phyloP scores from a whole-genome alignment of 2,888 invertebrate genomes.

The Tortricodes alternella region DNA sequence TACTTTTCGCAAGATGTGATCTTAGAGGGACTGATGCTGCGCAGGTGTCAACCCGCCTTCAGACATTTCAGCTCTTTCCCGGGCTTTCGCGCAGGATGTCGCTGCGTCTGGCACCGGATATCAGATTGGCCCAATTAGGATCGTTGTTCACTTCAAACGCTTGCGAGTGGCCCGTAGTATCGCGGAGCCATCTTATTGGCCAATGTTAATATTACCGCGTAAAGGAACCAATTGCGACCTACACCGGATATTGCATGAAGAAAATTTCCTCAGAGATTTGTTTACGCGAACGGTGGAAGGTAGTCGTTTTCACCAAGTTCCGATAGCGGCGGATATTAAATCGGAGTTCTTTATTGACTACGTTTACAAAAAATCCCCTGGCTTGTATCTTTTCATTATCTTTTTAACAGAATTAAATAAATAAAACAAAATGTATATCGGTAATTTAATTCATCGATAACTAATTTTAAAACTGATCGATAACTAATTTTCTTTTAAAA shows the following conservation, averaged over 20 bases:
- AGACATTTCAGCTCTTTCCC: conserved; percentile 57
- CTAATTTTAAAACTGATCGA: conserved; percentile 48
- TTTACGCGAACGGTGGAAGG: conserved; percentile 67
- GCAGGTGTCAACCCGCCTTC: conserved; percentile 67
- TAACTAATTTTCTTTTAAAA: conserved; percentile 43
- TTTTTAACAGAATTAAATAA: background rate
- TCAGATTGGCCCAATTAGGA: conserved; percentile 68
- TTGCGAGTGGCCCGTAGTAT: conserved; percentile 53
- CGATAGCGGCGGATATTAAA: conserved; percentile 66
- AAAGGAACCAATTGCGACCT: conserved; percentile 57
- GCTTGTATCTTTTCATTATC: too few species aligned
- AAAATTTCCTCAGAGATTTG: conserved; percentile 77
- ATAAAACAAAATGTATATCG: conserved; percentile 1
- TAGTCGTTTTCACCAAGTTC: conserved; percentile 48
- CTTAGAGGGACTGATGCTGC: conserved; percentile 74
- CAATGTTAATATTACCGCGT: conserved; percentile 57
- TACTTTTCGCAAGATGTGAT: conserved; percentile 82
- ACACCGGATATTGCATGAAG: conserved; percentile 72
- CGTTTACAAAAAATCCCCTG: too few species aligned
- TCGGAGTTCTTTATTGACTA: conserved; percentile 45
- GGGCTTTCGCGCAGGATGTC: conserved; percentile 76
- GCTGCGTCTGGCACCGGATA: conserved; percentile 63
- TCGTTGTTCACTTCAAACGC: conserved; percentile 52
- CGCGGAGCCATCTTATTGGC: conserved; percentile 50
- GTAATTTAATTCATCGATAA: conserved; percentile 26